phyloP scores from a whole-genome alignment of 2,888 invertebrate species.

The Acanthococcus lagerstroemiae region DNA sequence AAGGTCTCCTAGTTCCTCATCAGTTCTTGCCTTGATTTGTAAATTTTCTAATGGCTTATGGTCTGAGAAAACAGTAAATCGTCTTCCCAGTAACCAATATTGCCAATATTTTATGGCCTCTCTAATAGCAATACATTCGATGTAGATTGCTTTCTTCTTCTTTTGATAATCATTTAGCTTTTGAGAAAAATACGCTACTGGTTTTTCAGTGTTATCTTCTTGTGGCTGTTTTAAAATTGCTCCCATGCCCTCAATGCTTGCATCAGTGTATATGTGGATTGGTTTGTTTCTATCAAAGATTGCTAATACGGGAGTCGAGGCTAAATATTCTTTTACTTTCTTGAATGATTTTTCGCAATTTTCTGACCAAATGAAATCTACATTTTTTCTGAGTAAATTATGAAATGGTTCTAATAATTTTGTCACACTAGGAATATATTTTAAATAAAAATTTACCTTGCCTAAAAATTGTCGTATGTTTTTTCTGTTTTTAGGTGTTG shows the following conservation, averaged over 20 bases:
- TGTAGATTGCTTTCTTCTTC: conserved; percentile 29
- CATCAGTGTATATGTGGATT: conserved; percentile 38
- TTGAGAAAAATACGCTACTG: conserved; percentile 23
- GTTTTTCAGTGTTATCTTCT: conserved; percentile 16
- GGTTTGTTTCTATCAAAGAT: conserved; percentile 37
- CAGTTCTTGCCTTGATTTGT: conserved; percentile 34
- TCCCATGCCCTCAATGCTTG: conserved; percentile 36
- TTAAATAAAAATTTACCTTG: neutral
- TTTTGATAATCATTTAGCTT: conserved; percentile 14
- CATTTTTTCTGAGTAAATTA: conserved; percentile 27
- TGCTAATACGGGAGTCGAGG: conserved; percentile 37
- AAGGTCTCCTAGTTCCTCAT: conserved; percentile 34
- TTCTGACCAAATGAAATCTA: conserved; percentile 35
- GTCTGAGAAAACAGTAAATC: conserved; percentile 25
- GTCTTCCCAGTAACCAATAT: conserved; percentile 20
- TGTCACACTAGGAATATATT: neutral
- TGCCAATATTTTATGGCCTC: conserved; percentile 32
- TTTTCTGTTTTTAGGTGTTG: neutral
- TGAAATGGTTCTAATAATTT: conserved; percentile 9
- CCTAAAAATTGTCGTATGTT: neutral
- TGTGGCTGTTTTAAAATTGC: conserved; percentile 34
- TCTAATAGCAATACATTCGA: conserved; percentile 31
- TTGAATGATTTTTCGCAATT: conserved; percentile 34
- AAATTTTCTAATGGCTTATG: conserved; percentile 35
- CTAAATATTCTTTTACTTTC: conserved; percentile 35